Percentiles rank a stretch among this genome's conserved stretches.
These are phyloP conservation scores for Nomada goodeniana DNA, from an alignment of 2,888 invertebrate species.

Conservation along the genomic window DNA sequence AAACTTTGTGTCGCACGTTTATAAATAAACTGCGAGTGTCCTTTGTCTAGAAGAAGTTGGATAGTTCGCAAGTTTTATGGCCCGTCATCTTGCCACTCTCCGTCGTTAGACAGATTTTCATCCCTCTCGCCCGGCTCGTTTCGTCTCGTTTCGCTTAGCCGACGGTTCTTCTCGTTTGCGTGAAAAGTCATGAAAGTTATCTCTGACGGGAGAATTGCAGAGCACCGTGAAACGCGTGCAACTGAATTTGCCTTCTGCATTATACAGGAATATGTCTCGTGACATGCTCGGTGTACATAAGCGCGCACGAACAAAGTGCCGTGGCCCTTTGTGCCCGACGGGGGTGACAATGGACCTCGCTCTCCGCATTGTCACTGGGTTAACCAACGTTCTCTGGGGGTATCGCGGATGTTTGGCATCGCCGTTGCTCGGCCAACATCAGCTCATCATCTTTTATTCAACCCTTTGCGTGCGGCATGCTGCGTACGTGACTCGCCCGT, in stretches of 20 bases:
- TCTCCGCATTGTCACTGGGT: constrained; percentile 81
- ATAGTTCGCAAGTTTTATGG: not conserved
- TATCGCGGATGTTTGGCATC: constrained; percentile 70
- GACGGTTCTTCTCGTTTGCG: not conserved
- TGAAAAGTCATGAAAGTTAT: constrained; percentile 35
- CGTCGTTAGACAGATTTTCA: not conserved
- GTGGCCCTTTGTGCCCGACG: constrained; percentile 72
- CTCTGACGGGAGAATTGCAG: constrained; percentile 15
- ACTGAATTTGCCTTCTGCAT: constrained; percentile 76
- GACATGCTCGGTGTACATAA: constrained; percentile 59
- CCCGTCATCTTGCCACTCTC: not conserved
- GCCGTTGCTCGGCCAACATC: constrained; percentile 66
- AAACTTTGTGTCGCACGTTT: not conserved
- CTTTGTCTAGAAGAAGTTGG: not conserved
- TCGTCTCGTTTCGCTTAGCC: not conserved
- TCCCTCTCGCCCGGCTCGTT: not conserved
- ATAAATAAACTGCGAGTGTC: not conserved
- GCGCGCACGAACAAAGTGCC: constrained; percentile 71
- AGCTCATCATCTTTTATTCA: constrained; percentile 72
- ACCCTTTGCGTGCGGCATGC: constrained; percentile 53
- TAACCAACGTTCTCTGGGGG: constrained; percentile 78
- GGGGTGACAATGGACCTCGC: constrained; percentile 75
- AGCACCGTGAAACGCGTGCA: constrained; percentile 42
- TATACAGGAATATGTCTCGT: constrained; percentile 77
- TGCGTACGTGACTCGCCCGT: constrained; percentile 58